phyloP scores from a whole-genome alignment of 2,888 invertebrate genomes.

The Punctoribates punctum region DNA sequence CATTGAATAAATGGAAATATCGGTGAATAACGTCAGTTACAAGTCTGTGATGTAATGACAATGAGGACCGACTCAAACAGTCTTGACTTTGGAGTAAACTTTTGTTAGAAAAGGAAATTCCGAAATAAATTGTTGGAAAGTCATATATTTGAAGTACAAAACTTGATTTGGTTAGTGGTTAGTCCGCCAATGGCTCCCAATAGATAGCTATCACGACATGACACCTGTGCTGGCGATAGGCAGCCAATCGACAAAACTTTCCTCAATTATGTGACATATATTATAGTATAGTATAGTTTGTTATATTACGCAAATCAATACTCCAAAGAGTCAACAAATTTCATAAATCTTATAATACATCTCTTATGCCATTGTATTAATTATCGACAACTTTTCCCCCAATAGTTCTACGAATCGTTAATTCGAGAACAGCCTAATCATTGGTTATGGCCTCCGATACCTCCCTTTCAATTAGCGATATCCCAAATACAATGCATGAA shows the following conservation, averaged over 20 bases:
- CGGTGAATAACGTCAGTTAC: no score
- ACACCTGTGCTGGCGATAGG: neutral
- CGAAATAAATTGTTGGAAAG: neutral
- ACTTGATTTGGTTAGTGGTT: neutral
- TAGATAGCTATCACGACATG: slow-evolving; percentile 18
- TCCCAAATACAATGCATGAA: no score
- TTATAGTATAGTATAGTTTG: no score
- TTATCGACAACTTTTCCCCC: no score
- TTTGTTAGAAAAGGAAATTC: slow-evolving; percentile 23
- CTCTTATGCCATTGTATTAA: no score
- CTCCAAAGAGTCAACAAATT: no score
- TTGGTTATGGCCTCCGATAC: no score
- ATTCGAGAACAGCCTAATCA: no score
- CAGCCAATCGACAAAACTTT: slow-evolving; percentile 32
- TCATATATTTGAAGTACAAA: neutral
- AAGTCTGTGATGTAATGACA: neutral
- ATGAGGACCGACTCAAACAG: neutral
- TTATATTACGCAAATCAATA: slow-evolving; percentile 18
- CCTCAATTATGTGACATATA: slow-evolving; percentile 31
- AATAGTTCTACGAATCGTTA: no score
- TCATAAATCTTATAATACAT: no score
- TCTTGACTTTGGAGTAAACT: neutral
- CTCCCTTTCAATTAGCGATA: no score
- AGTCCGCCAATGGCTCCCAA: neutral
- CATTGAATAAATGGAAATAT: no score